Percentiles rank a stretch among this genome's conserved stretches.
These are phyloP conservation scores for Chloroceryle aenea DNA, from an alignment of 2,113 vertebrate species.

Conservation along the genomic window DNA sequence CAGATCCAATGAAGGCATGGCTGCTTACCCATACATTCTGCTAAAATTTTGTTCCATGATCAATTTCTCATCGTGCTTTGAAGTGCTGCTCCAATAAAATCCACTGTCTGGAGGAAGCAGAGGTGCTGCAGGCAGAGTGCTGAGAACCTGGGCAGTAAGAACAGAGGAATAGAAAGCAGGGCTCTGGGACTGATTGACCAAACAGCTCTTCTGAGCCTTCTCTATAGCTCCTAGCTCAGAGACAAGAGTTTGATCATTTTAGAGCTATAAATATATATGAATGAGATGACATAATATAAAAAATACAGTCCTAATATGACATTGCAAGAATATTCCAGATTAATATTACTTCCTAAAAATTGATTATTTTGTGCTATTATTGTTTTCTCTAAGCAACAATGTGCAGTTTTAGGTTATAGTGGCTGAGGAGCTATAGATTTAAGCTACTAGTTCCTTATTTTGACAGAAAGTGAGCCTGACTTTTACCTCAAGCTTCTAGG, in stretches of 20 bases:
- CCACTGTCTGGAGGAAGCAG: not conserved
- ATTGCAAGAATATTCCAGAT: not conserved
- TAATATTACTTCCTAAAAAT: not conserved
- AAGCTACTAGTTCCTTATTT: not conserved
- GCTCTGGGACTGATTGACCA: not conserved
- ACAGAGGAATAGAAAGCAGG: not conserved
- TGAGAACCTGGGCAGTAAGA: fast-evolving
- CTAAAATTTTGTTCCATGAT: not conserved
- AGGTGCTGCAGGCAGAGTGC: not conserved
- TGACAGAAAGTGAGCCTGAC: not conserved
- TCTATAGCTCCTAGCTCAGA: not conserved
- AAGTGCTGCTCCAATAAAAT: not conserved
- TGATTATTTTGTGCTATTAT: not conserved
- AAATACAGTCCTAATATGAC: not conserved
- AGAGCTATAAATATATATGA: not conserved
- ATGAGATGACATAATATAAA: not conserved
- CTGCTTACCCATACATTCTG: not conserved
- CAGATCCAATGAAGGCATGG: fast-evolving
- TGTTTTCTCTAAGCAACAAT: not conserved
- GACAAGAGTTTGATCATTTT: not conserved
- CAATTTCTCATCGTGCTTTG: not conserved
- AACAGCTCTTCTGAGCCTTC: not conserved
- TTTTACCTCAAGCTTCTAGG: not conserved
- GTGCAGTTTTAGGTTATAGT: not conserved
- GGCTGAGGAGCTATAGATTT: not conserved